Base-by-base conservation (phyloP, 2,888 invertebrate genomes). In the Patella caerulea region DNA sequence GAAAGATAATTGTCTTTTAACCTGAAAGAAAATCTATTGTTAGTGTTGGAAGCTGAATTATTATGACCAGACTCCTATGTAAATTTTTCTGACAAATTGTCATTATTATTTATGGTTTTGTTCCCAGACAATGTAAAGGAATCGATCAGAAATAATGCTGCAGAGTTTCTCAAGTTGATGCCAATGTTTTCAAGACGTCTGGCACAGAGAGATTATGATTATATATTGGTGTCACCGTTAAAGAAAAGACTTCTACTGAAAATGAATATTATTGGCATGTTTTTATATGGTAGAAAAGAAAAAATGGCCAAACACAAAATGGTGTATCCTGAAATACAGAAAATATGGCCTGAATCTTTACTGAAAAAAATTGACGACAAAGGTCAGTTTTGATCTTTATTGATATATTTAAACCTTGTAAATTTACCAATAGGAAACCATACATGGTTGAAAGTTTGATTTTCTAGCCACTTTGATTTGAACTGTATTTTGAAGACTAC, bases 151-250 rank as follows among this genome's bases (percentile, higher is more conserved):
- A 77, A 81, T 54, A 90, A 89, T 15, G 88, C 90, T 0, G 82
- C 81, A 17, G 85, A 88, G 54, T 86, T 90, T 74, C 86, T 90
- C 86, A 82, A 82, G 15, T 69, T 90, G 83, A 86, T 90, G 85
- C 90, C 90, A 1, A 81, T 83, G 82, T 90, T 90, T 82, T 82
- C 84, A 24, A 85, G 87, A 71, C 83, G 90, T 45, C 79, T 90
- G 71, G 89, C 88, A 24, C 89, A 90, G 82, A 80, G 90, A 45
- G 90, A 90, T 75, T 90, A 88, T 81, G 90, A 90, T 80, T 83
- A 90, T 73, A 86, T 90, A 29, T 85, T 90, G 14, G 84, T 89
- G 17, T 79, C 84, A 3, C 89, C 89, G 1, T 72, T 85, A 74
- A 90, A 88, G 80, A 86, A 85, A 71, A 77, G 90, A 59, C 78